phyloP scores from a whole-genome alignment of 2,797 vertebrate genomes.

The Mormyrops attenuatus region DNA sequence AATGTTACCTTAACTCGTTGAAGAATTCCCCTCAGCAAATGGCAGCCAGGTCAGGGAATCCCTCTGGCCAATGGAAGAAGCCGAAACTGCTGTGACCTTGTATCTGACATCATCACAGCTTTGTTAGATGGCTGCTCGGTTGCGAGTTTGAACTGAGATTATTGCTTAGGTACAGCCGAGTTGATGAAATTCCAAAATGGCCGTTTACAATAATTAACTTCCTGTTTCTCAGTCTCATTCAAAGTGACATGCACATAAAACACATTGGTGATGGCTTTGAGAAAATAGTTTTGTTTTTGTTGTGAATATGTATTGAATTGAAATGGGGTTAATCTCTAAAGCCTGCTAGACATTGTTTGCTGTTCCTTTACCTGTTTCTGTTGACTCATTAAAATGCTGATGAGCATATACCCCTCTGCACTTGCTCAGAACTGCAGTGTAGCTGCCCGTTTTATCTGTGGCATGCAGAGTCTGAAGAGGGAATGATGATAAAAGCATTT shows the following conservation, averaged over 20 bases:
- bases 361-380: background rate
- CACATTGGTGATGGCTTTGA: background rate
- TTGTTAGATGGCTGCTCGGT: constrained; percentile 20
- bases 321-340: background rate
- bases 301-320: background rate
- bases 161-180: constrained; percentile 23
- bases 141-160: constrained; percentile 32
- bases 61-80: constrained; percentile 24
- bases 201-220: background rate
- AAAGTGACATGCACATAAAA: background rate
- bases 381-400: background rate
- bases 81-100: constrained; percentile 5
- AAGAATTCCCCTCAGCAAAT: background rate
- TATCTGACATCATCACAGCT: constrained; percentile 25
- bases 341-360: background rate
- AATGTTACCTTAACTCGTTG: background rate
- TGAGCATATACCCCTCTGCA: background rate
- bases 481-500: constrained; percentile 1
- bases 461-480: background rate
- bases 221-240: background rate
- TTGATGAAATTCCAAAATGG: constrained; percentile 23
- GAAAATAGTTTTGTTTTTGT: background rate
- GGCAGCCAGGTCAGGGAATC: constrained; percentile 16
- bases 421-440: background rate
- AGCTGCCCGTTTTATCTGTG: background rate